A percentile compares a stretch with the other conserved stretches of the same genome.
These are phyloP conservation scores for Xestoiulus laeticollis DNA, from an alignment of 2,888 invertebrate species.

Conservation along the genomic window DNA sequence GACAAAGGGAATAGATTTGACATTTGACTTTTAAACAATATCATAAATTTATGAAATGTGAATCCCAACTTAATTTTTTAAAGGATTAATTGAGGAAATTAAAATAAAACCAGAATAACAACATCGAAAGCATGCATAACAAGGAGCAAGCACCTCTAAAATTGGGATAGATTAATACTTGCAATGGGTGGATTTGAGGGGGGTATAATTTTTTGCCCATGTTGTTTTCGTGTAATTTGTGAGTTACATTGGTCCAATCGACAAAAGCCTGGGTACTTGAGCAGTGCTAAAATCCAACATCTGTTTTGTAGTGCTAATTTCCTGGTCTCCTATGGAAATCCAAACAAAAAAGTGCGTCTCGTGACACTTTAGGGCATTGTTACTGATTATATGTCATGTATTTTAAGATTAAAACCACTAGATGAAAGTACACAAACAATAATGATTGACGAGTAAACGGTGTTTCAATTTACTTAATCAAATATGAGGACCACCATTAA, in stretches of 20 bases:
- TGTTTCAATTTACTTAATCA: constrained; percentile 49
- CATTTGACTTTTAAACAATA: background rate
- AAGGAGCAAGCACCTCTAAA: background rate
- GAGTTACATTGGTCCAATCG: constrained; percentile 15
- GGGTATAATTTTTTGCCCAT: background rate
- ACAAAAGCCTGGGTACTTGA: constrained; percentile 34
- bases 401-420: constrained; percentile 47
- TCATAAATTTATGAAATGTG: background rate
- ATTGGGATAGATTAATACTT: background rate
- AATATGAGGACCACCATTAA: constrained; percentile 45
- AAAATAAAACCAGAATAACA: background rate
- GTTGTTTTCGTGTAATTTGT: constrained; percentile 27
- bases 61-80: background rate
- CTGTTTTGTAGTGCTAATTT: constrained; percentile 50
- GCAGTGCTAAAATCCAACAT: constrained; percentile 42
- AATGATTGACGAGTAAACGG: constrained; percentile 45
- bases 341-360: constrained; percentile 50
- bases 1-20: background rate
- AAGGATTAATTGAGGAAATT: background rate
- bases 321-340: constrained; percentile 49
- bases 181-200: background rate
- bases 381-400: constrained; percentile 49
- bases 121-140: background rate
- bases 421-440: constrained; percentile 40
- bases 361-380: constrained; percentile 47